Conservation (phyloP, 2,113 vertebrate species). For the Gymnarchus niloticus region DNA sequence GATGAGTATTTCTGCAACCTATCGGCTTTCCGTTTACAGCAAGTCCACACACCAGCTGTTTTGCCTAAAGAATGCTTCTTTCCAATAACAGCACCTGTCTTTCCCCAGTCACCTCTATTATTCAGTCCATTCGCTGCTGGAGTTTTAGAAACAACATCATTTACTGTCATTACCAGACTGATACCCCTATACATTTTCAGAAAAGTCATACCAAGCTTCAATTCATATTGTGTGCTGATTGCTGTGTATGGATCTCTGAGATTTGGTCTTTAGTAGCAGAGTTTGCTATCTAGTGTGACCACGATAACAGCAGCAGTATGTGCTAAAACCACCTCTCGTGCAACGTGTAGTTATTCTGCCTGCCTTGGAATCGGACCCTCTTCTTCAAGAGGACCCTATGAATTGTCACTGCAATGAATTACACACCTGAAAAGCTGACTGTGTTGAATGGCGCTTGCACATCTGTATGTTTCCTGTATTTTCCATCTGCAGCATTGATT, state of each 20-base stretch:
- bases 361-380: neutral
- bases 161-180: neutral
- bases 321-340: neutral
- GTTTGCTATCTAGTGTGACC: neutral
- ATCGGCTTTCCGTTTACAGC: slow-evolving; percentile 20
- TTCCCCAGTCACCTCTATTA: neutral
- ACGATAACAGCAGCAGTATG: neutral
- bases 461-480: neutral
- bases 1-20: slow-evolving; percentile 26
- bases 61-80: neutral
- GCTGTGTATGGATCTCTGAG: neutral
- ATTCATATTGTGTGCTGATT: neutral
- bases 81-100: neutral
- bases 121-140: neutral
- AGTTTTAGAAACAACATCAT: neutral
- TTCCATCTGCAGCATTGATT: neutral
- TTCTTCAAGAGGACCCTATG: neutral
- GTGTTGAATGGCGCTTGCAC: too few species aligned
- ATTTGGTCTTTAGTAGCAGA: neutral
- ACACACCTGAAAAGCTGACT: neutral
- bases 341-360: neutral
- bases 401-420: neutral
- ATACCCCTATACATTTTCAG: neutral
- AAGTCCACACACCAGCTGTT: slow-evolving; percentile 10
- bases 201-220: neutral